phyloP scores from a whole-genome alignment of 1,140 invertebrate genomes.

The Leptonema lineaticorne region DNA sequence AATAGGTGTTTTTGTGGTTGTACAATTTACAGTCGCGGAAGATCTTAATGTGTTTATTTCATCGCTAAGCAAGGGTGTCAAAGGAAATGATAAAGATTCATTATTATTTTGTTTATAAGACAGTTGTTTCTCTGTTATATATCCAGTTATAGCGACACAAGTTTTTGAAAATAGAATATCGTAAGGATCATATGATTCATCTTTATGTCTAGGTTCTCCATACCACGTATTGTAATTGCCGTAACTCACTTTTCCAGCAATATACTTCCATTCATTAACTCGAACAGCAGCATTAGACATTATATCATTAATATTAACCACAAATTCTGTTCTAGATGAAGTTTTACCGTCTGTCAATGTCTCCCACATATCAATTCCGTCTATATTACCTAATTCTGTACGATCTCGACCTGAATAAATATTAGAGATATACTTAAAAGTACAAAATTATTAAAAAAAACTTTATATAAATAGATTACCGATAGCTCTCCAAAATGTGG shows the following conservation, averaged over 20 bases:
- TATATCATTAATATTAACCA: conserved; percentile 73
- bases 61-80: conserved; percentile 8
- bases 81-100: neutral
- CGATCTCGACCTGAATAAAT: conserved; percentile 25
- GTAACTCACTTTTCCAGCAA: conserved; percentile 60
- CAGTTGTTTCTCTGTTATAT: conserved; percentile 51
- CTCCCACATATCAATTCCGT: conserved; percentile 74
- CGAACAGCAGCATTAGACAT: conserved; percentile 63
- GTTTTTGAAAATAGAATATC: conserved; percentile 53
- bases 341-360: conserved; percentile 54
- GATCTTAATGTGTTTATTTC: conserved; percentile 19
- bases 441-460: neutral
- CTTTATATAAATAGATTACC: conserved; percentile 48
- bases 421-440: neutral
- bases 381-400: conserved; percentile 53
- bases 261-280: conserved; percentile 71
- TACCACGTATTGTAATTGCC: conserved; percentile 58
- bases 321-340: conserved; percentile 63
- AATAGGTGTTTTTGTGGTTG: conserved; percentile 28
- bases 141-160: conserved; percentile 51
- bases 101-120: conserved; percentile 42
- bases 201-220: conserved; percentile 56
- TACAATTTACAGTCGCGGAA: conserved; percentile 28
- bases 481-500: conserved; percentile 70
- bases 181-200: conserved; percentile 49